These are phyloP conservation scores for Etheostoma perlongum DNA, from an alignment of 2,797 vertebrate genomes.

Conservation along the genomic window DNA sequence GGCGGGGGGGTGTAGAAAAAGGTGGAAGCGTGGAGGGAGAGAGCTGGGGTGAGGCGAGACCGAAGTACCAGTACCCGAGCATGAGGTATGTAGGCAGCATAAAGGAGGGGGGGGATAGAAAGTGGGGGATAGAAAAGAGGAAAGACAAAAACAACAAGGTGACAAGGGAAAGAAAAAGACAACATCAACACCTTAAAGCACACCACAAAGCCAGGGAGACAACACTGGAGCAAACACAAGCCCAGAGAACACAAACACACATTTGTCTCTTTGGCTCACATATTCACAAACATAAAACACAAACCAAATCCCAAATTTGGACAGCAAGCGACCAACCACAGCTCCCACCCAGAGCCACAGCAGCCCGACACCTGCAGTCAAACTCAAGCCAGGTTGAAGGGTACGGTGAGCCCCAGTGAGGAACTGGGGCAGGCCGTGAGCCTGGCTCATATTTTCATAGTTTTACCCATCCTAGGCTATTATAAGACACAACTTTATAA, in stretches of 20 bases:
- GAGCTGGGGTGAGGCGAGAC: constrained; percentile 78
- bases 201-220: constrained; percentile 83
- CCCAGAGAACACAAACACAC: constrained; percentile 61
- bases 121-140: constrained; percentile 23
- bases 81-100: constrained; percentile 69
- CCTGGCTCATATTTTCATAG: not conserved
- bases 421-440: constrained; percentile 13
- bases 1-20: constrained; percentile 82
- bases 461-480: not conserved
- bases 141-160: constrained; percentile 71
- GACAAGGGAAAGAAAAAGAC: constrained; percentile 87
- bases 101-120: constrained; percentile 24
- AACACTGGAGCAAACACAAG: constrained; percentile 72
- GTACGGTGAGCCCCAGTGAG: constrained; percentile 42
- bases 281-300: constrained; percentile 25
- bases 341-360: constrained; percentile 30
- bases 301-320: constrained; percentile 31
- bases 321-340: constrained; percentile 36
- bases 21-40: constrained; percentile 85
- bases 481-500: not conserved
- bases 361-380: constrained; percentile 44
- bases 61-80: constrained; percentile 76
- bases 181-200: constrained; percentile 86
- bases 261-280: constrained; percentile 25
- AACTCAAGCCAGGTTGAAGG: constrained; percentile 41